Conservation (phyloP, 2,113 vertebrate species). For the Numenius arquata region DNA sequence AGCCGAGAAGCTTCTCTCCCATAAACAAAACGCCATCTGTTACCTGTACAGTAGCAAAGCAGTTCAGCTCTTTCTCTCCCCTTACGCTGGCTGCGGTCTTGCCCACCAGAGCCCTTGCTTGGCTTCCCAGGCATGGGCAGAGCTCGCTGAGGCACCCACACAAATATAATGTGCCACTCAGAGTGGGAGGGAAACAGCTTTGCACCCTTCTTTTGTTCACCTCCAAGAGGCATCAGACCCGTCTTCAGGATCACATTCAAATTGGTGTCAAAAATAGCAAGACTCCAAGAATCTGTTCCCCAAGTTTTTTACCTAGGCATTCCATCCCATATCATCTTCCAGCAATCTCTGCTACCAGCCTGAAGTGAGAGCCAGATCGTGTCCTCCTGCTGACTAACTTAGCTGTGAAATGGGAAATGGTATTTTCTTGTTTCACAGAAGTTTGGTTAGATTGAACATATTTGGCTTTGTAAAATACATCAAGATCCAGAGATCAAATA, state of each 20-base stretch:
- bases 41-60: neutral
- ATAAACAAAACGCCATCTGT: neutral
- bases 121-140: neutral
- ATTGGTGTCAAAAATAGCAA: neutral
- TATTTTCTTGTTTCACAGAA: neutral
- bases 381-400: neutral
- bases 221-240: neutral
- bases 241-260: neutral
- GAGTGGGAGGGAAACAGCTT: neutral
- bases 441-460: neutral
- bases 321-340: neutral
- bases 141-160: neutral
- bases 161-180: neutral
- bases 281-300: neutral
- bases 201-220: neutral
- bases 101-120: neutral
- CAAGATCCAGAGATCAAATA: neutral
- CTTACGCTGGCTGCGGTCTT: accelerated
- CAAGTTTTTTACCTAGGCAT: neutral
- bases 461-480: neutral
- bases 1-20: neutral
- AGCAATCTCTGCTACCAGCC: neutral
- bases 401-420: neutral
- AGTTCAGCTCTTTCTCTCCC: neutral
- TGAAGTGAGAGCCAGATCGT: neutral